phyloP scores from a whole-genome alignment of 2,113 vertebrate genomes.

The Camelus dromedarius region DNA sequence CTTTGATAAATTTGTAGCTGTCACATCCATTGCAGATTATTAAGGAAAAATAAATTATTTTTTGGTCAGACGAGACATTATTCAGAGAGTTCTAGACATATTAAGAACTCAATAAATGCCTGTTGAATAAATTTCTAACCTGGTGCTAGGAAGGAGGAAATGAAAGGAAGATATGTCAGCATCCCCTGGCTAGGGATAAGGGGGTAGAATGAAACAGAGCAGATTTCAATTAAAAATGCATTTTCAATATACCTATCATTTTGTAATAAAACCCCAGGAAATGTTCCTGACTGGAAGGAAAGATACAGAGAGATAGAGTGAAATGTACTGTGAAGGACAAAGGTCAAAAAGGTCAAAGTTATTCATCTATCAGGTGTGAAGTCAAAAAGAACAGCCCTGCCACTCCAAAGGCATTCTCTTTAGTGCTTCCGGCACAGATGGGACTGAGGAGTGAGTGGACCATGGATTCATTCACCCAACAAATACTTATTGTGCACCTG shows the following conservation, averaged over 20 bases:
- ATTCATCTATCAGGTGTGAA: slow-evolving; percentile 8
- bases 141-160: not conserved
- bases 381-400: not conserved
- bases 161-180: not conserved
- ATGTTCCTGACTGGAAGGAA: not conserved
- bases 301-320: not conserved
- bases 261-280: not conserved
- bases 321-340: not conserved
- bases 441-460: not conserved
- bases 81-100: not conserved
- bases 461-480: not conserved
- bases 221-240: slow-evolving; percentile 21
- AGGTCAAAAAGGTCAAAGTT: not conserved
- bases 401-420: not conserved
- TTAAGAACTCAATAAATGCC: slow-evolving; percentile 12
- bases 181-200: not conserved
- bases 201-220: not conserved
- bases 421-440: not conserved
- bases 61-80: not conserved
- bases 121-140: slow-evolving; percentile 20
- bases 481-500: not conserved
- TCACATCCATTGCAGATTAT: not conserved
- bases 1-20: slow-evolving; percentile 40
- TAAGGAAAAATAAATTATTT: not conserved
- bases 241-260: not conserved